Evolutionary conservation across 1,140 invertebrate species (phyloP), one percentile per base, ranked within the genome.

Genomic region (Eumeta japonica): DNA sequence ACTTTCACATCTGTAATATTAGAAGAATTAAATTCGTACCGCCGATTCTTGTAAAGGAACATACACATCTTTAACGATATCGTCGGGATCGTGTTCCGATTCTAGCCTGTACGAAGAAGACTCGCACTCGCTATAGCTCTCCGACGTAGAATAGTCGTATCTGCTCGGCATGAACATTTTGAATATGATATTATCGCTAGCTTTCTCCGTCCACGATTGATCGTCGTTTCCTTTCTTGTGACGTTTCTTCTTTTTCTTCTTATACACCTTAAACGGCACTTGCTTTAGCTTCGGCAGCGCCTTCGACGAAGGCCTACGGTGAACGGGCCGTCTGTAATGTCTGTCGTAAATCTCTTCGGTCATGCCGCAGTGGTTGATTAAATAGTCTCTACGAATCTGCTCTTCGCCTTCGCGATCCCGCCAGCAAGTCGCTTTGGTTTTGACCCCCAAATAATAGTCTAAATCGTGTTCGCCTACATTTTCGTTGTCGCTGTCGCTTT

Each of bases 71-170:
- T 39, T 37, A 13, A 37, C 15, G 18, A 35, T 27, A n/a, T 18
- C 30, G 16, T 13, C 32, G 14, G 28, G 30, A 29, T 38, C 38
- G 27, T 18, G 11, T 24, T 30, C 35, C 12, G 18, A 13, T 2
- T 10, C 35, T 28, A 5, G 28, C 15, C 28, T 30, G 16, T 63
- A 53, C 3, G 60, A 55, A 37, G 49, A 55, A 12, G 62, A 63
- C 18, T 70, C 68, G 39, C 62, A 71, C 45, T 71, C 68, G 29
- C 66, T 73, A 34, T 73, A 73, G 44, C 68, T 73, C 38, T 73
- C 68, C 1, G 68, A 73, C 0, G 62, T 62, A 2, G 55, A 49
- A 33, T 48, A 45, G 17, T 68, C 66, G 42, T 55, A 54, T 54
- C 47, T 56, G 19, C 55, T 55, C 2, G 13, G 13, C 7, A 50